phyloP scores from a whole-genome alignment of 2,888 invertebrate genomes.

The Orchestes rusci region DNA sequence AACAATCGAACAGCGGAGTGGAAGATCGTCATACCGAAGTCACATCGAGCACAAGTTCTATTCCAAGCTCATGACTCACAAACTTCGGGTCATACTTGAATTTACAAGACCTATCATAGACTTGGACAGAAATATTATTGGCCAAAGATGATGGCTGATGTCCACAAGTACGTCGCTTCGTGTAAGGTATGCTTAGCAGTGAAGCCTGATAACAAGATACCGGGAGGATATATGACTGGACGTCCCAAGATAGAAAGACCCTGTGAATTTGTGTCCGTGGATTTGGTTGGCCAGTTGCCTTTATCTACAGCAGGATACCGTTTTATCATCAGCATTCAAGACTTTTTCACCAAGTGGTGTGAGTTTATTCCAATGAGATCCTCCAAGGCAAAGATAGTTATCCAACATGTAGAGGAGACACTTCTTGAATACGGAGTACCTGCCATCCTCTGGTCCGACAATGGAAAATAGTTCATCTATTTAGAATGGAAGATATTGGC shows the following conservation, averaged over 20 bases:
- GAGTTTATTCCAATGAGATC: too few relatives aligned
- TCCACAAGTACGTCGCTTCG: neutral
- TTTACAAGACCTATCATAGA: neutral
- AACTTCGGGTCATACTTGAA: conserved; percentile 5
- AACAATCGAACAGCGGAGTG: conserved; percentile 5
- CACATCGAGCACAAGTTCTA: conserved; percentile 4
- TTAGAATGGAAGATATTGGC: neutral
- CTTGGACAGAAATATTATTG: neutral
- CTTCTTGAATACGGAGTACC: neutral
- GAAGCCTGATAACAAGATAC: neutral
- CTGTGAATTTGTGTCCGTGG: neutral
- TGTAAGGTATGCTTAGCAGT: neutral
- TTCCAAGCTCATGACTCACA: conserved; percentile 9
- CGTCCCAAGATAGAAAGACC: neutral
- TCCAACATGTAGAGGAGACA: too few relatives aligned
- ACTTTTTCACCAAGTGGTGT: neutral
- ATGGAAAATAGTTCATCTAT: neutral
- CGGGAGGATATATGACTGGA: neutral
- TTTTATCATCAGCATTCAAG: neutral
- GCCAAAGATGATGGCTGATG: neutral
- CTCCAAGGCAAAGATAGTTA: too few relatives aligned
- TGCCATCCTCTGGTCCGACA: neutral
- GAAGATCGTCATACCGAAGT: conserved; percentile 13
- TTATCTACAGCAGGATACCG: neutral
- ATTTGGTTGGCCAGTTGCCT: neutral